phyloP scores from a whole-genome alignment of 2,113 vertebrate genomes.

The Muscicapa adusta region DNA sequence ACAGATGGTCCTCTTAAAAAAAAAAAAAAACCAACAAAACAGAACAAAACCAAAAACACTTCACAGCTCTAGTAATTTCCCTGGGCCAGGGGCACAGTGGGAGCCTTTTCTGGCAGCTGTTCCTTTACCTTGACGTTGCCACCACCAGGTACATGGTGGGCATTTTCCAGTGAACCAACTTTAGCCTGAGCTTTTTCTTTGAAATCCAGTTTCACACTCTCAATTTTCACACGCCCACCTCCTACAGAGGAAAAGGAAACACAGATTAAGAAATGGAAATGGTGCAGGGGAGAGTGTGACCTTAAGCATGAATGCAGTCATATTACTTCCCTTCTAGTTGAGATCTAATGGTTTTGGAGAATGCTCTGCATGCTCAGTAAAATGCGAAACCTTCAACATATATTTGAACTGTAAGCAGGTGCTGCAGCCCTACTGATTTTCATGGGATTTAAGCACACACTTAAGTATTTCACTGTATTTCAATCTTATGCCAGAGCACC shows the following conservation, averaged over 20 bases:
- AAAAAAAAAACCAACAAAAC: not conserved
- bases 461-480: not conserved
- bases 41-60: too few relatives aligned
- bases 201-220: conserved; percentile 96
- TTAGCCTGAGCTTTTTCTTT: conserved; percentile 99
- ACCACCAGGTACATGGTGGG: conserved; percentile 89
- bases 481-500: not conserved
- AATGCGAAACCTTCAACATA: not conserved
- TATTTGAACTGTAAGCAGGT: not conserved
- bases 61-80: not conserved
- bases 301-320: not conserved
- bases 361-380: not conserved
- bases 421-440: not conserved
- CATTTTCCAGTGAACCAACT: conserved; percentile 95
- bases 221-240: conserved; percentile 93
- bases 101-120: not conserved
- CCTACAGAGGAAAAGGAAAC: conserved; percentile 70
- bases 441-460: not conserved
- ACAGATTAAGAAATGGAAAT: not conserved
- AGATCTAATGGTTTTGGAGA: not conserved
- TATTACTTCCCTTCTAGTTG: not conserved
- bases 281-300: not conserved
- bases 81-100: not conserved
- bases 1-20: conserved; percentile 43
- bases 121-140: conserved; percentile 84